Evolutionary conservation across 2,888 invertebrate genomes (phyloP).

Genomic region (Pollenia griseotomentosa): DNA sequence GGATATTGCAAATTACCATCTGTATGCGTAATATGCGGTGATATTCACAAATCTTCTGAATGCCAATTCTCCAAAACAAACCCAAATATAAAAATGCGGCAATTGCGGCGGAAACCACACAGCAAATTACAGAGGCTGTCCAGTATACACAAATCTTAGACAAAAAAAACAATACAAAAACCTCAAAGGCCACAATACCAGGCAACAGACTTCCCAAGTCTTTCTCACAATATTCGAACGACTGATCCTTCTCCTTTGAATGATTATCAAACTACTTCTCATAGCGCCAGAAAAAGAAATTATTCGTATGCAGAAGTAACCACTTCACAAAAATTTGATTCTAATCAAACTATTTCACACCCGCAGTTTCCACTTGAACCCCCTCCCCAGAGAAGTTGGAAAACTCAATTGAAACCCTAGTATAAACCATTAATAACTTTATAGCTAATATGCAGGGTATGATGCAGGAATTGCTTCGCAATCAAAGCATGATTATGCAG

Average conservation of each 20-base stretch:
- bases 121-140: conserved; percentile 11
- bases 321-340: too few relatives aligned
- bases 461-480: not conserved
- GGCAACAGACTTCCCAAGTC: not conserved
- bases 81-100: not conserved
- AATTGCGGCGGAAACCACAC: conserved; percentile 4
- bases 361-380: not conserved
- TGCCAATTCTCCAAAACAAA: not conserved
- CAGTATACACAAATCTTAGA: not conserved
- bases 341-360: not conserved
- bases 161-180: not conserved
- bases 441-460: not conserved
- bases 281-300: too few relatives aligned
- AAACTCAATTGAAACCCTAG: not conserved
- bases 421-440: not conserved
- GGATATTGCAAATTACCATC: not conserved
- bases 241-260: too few relatives aligned
- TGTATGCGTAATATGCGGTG: not conserved
- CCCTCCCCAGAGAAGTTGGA: too few relatives aligned
- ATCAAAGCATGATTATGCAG: not conserved
- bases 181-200: too few relatives aligned
- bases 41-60: not conserved
- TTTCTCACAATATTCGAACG: not conserved
- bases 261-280: too few relatives aligned
- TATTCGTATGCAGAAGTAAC: too few relatives aligned